These are phyloP conservation scores for Drosophila leonis DNA, from an alignment of 2,888 invertebrate species.

Conservation along the genomic window DNA sequence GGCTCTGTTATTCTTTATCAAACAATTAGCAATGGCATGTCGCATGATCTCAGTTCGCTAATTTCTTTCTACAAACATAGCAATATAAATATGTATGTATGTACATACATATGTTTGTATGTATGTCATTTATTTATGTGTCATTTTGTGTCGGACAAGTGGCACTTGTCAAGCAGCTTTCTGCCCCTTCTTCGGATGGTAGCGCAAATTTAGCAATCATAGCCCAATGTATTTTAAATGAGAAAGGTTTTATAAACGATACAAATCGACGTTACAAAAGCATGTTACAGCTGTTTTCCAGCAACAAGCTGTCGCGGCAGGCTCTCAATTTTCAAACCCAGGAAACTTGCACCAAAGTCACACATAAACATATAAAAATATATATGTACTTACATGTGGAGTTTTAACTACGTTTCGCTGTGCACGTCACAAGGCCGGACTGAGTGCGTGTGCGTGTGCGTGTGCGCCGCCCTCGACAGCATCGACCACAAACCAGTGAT, in stretches of 20 bases:
- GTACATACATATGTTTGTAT: neutral
- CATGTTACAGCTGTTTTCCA: conserved; percentile 1
- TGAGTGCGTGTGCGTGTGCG: conserved; percentile 50
- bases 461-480: conserved; percentile 37
- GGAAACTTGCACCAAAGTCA: conserved; percentile 17
- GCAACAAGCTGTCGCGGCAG: conserved; percentile 29
- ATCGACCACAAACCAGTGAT: conserved; percentile 26
- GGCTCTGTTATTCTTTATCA: conserved; percentile 57
- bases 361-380: neutral
- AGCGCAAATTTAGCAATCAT: conserved; percentile 26
- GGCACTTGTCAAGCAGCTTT: conserved; percentile 25
- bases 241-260: conserved; percentile 5
- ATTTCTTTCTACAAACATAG: conserved; percentile 11
- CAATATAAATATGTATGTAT: neutral
- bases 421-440: conserved; percentile 59
- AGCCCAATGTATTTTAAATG: conserved; percentile 19
- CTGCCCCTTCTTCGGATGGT: conserved; percentile 6
- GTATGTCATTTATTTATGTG: conserved; percentile 15
- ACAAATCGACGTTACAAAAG: conserved; percentile 1
- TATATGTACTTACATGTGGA: neutral
- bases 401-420: conserved; percentile 24
- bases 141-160: neutral
- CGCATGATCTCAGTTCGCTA: conserved; percentile 41
- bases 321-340: conserved; percentile 15
- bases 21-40: conserved; percentile 56